Percentiles rank a stretch among this genome's conserved stretches.
Evolutionary conservation across 2,113 vertebrate genomes (phyloP).

Genomic region (Fregata magnificens): DNA sequence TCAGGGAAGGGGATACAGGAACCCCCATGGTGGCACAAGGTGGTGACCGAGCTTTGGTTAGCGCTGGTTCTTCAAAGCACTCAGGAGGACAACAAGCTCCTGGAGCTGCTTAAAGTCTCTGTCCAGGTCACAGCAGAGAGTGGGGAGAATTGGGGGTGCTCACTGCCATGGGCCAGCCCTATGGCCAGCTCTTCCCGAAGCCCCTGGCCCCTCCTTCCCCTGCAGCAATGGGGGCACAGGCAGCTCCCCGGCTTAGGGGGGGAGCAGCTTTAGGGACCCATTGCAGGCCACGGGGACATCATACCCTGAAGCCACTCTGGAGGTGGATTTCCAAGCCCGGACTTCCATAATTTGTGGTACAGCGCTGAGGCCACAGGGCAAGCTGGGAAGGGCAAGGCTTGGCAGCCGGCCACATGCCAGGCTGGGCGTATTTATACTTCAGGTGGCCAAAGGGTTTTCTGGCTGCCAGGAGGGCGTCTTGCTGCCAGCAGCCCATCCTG

Average conservation of each 20-base stretch:
- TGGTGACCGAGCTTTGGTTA: background rate
- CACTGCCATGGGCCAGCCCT: background rate
- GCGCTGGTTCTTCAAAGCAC: background rate
- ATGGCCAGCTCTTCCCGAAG: background rate
- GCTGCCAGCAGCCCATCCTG: background rate
- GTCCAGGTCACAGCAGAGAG: background rate
- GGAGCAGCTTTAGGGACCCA: background rate
- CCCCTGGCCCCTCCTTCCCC: background rate
- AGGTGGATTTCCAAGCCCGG: background rate
- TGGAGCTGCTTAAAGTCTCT: background rate
- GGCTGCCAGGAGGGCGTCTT: background rate
- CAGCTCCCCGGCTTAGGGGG: background rate
- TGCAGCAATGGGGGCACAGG: background rate
- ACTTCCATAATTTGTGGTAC: background rate
- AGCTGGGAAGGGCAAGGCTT: background rate
- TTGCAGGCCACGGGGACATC: fast-evolving
- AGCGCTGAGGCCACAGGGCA: fast-evolving
- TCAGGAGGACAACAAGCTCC: fast-evolving
- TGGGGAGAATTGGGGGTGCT: background rate
- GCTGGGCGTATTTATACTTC: fast-evolving
- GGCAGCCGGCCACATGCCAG: fast-evolving
- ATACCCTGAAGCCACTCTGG: background rate
- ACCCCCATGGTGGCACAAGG: background rate
- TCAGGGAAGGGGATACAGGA: background rate
- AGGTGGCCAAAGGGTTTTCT: background rate